phyloP scores from a whole-genome alignment of 1,140 invertebrate genomes.

The Caenorhabditis tropicalis region DNA sequence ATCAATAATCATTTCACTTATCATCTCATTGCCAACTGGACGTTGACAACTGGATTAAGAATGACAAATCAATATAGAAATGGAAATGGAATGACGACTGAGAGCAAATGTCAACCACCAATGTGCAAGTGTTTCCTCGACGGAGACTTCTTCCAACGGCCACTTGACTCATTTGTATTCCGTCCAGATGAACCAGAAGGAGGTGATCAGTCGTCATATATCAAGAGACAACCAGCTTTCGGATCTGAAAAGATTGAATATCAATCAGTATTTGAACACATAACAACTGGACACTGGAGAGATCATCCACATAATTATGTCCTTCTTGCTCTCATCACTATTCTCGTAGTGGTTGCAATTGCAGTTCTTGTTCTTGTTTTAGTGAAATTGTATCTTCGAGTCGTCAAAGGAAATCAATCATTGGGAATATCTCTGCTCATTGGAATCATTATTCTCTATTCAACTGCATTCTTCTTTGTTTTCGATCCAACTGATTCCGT shows the following conservation, averaged over 20 bases:
- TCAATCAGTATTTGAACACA: slow-evolving; percentile 56
- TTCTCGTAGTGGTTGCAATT: slow-evolving; percentile 69
- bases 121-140: slow-evolving; percentile 66
- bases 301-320: slow-evolving; percentile 56
- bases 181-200: slow-evolving; percentile 30
- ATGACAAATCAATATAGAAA: slow-evolving; percentile 51
- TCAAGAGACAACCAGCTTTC: slow-evolving; percentile 60
- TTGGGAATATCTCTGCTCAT: slow-evolving; percentile 74
- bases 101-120: slow-evolving; percentile 62
- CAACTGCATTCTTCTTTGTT: slow-evolving; percentile 73
- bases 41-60: slow-evolving; percentile 49
- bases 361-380: slow-evolving; percentile 74
- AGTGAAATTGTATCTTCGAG: slow-evolving; percentile 74
- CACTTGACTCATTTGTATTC: slow-evolving; percentile 53
- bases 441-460: slow-evolving; percentile 73
- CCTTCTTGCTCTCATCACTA: slow-evolving; percentile 61
- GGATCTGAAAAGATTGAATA: slow-evolving; percentile 55
- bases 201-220: slow-evolving; percentile 56
- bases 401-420: slow-evolving; percentile 74
- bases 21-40: slow-evolving; percentile 64
- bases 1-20: slow-evolving; percentile 57
- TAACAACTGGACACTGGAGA: slow-evolving; percentile 56
- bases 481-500: slow-evolving; percentile 72
- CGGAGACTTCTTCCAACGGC: slow-evolving; percentile 56
- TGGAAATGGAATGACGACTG: slow-evolving; percentile 13